Evolutionary conservation across 2,888 invertebrate genomes (phyloP).

Genomic region (Prosapia bicincta): DNA sequence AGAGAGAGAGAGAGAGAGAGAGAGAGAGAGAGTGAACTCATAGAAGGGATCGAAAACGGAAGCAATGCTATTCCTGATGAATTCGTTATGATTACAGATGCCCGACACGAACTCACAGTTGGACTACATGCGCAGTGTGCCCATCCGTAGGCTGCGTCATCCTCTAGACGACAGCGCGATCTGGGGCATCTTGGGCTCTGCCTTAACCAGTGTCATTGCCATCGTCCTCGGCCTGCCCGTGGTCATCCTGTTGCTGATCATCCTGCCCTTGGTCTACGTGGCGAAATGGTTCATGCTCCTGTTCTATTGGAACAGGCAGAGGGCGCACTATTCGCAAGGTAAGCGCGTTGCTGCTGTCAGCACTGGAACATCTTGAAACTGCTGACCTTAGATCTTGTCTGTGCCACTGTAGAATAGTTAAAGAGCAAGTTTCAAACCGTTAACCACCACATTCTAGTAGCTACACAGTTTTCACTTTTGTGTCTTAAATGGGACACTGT

Average conservation of each 20-base stretch:
- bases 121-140: conserved; percentile 44
- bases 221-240: conserved; percentile 47
- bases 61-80: no score
- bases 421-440: no score
- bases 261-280: conserved; percentile 41
- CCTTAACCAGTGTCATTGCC: conserved; percentile 44
- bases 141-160: conserved; percentile 46
- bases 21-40: no score
- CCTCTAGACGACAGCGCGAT: conserved; percentile 47
- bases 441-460: no score
- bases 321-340: conserved; percentile 35
- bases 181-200: conserved; percentile 43
- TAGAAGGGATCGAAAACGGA: no score
- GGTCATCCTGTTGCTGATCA: conserved; percentile 42
- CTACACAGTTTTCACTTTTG: no score
- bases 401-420: no score
- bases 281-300: conserved; percentile 36
- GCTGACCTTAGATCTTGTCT: no score
- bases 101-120: conserved; percentile 13
- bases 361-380: no score
- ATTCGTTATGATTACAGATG: conserved; percentile 23
- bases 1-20: no score
- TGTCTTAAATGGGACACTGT: no score
- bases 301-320: conserved; percentile 33
- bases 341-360: no score